These are phyloP conservation scores for Strix occidentalis DNA, from an alignment of 2,797 vertebrate species.

Conservation along the genomic window DNA sequence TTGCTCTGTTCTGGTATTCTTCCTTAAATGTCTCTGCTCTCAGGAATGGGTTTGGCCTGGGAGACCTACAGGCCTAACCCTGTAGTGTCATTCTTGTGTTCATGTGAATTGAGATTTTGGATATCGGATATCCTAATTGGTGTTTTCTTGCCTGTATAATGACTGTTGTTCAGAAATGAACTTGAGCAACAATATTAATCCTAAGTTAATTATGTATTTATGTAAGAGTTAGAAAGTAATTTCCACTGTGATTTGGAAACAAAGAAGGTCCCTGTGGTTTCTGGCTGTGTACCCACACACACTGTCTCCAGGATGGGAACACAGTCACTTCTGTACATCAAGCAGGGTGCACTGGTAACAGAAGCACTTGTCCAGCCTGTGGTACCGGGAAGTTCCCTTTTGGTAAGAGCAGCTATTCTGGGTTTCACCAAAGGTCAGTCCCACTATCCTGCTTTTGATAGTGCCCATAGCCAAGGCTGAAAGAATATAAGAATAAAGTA, in stretches of 20 bases:
- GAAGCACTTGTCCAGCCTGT: background rate
- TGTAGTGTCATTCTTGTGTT: background rate
- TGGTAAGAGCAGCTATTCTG: background rate
- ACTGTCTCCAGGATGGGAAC: background rate
- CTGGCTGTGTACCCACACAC: background rate
- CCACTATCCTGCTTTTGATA: background rate
- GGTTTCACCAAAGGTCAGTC: background rate
- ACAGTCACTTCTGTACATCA: background rate
- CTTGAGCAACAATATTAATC: conserved; percentile 25
- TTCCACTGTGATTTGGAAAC: conserved; percentile 5
- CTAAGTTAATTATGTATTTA: conserved; percentile 1
- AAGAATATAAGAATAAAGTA: background rate
- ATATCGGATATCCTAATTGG: background rate
- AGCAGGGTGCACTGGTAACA: background rate
- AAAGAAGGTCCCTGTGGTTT: background rate
- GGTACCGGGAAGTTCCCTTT: background rate
- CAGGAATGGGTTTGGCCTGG: background rate
- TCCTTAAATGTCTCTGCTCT: background rate
- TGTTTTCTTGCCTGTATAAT: conserved; percentile 39
- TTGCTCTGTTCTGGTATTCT: background rate
- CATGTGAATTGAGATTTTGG: background rate
- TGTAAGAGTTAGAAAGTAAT: conserved; percentile 15
- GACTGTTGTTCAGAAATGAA: background rate
- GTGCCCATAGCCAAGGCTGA: background rate
- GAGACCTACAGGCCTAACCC: background rate